Base-by-base conservation (phyloP, 2,113 vertebrate genomes). In the Pseudopipra pipra region DNA sequence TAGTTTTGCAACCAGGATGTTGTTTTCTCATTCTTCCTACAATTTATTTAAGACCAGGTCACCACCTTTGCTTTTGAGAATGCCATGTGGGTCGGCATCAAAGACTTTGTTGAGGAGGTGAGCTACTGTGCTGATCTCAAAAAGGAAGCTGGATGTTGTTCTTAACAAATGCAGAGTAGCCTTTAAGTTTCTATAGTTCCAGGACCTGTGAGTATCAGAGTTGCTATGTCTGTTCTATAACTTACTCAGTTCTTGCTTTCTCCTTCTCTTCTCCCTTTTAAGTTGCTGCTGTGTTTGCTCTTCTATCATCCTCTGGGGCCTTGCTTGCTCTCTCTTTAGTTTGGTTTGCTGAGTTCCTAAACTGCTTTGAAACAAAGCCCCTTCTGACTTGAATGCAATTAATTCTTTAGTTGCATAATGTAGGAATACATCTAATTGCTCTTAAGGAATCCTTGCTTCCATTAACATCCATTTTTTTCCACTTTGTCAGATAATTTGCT, bases 81-180 rank as follows among this genome's bases (percentile, higher is more conserved):
- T 12, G 30, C 44, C 3, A 0, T 20, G 43, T 58, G 33, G 17
- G 17, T 85, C 22, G 43, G 27, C 51, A 33, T 30, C 0, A 1
- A 52, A 80, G 37, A 28, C 21, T 70, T 44, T 4, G 19, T 20
- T 47, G 37, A 58, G 24, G 62, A 76, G 46, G 46, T 54, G 4
- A 11, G 10, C 19, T 76, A 11, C 68, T 15, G 30, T 58, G 30
- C 70, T 81, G 5, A 59, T 71, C 30, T 59, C 46, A 55, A 12
- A 71, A 86, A 72, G 35, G 12, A 82, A 72, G 23, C 12, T 44
- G 24, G 37, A 23, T 76, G 4, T 5, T 65, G 51, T 31, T 82
- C 65, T 46, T 72, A 43, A 25, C 20, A 54, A 41, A 63, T 51
- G 71, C 21, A 30, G 17, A 71, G 27, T 44, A 46, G 16, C 33